A percentile compares a stretch with the other conserved stretches of the same genome.
Conservation (phyloP, 2,888 invertebrate species). For the Crematogaster levior region DNA sequence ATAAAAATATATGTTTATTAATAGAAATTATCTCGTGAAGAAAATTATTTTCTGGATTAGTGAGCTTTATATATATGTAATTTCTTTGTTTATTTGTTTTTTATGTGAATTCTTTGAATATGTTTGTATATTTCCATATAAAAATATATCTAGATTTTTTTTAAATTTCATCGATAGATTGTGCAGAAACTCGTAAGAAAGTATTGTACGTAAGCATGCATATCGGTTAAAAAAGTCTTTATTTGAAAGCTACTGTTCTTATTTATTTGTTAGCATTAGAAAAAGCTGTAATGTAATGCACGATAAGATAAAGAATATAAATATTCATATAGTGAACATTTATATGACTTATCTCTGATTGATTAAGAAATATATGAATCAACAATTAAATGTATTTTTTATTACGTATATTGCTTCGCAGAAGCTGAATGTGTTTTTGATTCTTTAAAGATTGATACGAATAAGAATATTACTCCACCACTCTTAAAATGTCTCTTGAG, state of each 20-base stretch:
- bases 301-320: neutral
- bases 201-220: neutral
- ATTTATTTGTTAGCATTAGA: constrained; percentile 3
- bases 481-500: neutral
- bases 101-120: neutral
- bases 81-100: neutral
- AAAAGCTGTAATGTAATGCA: neutral
- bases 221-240: neutral
- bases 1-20: neutral
- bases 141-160: neutral
- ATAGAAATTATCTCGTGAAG: neutral
- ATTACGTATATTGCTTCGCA: neutral
- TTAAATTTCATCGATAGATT: neutral
- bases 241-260: neutral
- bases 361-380: neutral
- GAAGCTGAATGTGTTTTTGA: neutral
- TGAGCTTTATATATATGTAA: constrained; percentile 10
- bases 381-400: constrained; percentile 1
- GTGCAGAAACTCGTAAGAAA: neutral
- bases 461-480: neutral
- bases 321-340: neutral
- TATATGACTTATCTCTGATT: neutral
- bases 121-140: neutral
- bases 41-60: neutral
- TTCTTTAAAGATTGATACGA: neutral